These are phyloP conservation scores for Ptiloglossa arizonensis DNA, from an alignment of 1,140 invertebrate genomes.

Conservation along the genomic window DNA sequence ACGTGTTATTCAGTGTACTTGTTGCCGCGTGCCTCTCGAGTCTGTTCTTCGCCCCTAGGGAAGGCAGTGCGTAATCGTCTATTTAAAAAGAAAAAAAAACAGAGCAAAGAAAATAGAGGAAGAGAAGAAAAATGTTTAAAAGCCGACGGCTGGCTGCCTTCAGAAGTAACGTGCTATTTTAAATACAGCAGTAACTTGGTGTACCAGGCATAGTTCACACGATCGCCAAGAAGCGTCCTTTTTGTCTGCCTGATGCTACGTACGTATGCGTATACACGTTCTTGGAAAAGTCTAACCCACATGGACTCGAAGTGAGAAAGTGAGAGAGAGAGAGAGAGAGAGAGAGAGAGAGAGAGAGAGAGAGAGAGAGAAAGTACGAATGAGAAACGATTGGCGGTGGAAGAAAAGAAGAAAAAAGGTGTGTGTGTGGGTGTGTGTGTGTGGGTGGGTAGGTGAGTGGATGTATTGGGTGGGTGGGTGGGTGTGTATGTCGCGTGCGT, in stretches of 20 bases:
- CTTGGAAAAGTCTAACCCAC: constrained; percentile 3
- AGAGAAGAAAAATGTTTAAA: background rate
- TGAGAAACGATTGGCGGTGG: background rate
- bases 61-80: constrained; percentile 57
- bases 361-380: background rate
- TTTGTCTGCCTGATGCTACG: constrained; percentile 51
- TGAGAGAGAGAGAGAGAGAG: background rate
- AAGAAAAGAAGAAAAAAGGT: background rate
- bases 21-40: constrained; percentile 69
- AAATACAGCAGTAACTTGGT: constrained; percentile 51
- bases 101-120: background rate
- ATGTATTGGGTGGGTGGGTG: background rate
- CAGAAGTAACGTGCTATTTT: constrained; percentile 60
- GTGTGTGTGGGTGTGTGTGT: constrained; percentile 14
- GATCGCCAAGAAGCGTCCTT: constrained; percentile 48
- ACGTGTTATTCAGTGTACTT: constrained; percentile 57
- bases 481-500: constrained; percentile 11
- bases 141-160: background rate
- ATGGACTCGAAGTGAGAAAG: constrained; percentile 9
- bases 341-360: background rate
- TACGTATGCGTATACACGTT: constrained; percentile 34
- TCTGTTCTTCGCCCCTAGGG: constrained; percentile 65
- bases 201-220: constrained; percentile 23
- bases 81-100: constrained; percentile 46
- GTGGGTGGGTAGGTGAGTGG: constrained; percentile 18